Evolutionary conservation across 2,888 invertebrate species (phyloP), one percentile per base, ranked within the genome.

Genomic region (Agonum fuliginosum): DNA sequence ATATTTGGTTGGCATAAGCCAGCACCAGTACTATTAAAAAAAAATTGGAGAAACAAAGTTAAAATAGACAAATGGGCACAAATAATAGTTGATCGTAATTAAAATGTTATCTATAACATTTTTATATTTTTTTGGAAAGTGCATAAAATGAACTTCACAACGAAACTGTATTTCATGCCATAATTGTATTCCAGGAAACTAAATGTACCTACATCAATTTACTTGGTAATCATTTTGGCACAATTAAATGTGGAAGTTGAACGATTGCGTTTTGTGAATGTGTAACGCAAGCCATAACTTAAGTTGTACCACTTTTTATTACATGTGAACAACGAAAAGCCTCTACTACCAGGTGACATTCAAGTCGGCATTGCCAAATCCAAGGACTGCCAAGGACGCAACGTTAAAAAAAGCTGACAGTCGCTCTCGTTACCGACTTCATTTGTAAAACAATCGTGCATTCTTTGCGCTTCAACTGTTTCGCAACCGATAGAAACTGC

Each of bases 341-440:
- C 19, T 6, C 3, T 34, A 46, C 41, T 2, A 12, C 6, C 75
- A 67, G 74, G 67, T 75, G 75, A 75, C 75, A 75, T 75, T 75
- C 75, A 75, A 67, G 20, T 19, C 48, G 17, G 67, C 65, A 67
- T 75, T 75, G 75, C 75, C 75, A 75, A 75, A 75, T 67, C 65
- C 75, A 75, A 75, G 75, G 75, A 62, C 75, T 75, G 75, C 46
- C 75, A 75, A 75, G 75, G 75, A 75, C 75, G 75, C 37, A 34
- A n/a, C 34, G 67, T 75, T 75, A 75, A 75, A 75, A 75, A 75
- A 75, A 67, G 75, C 65, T 75, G 75, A 75, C 75, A 48, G 67
- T 34, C 65, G 65, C 48, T 41, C 37, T 75, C 27, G 27, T 54
- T 37, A 72, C 72, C 72, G 72, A 34, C 72, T 43, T 58, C 46